These are phyloP conservation scores for Mylabris sibirica DNA, from an alignment of 2,888 invertebrate species.

Conservation along the genomic window DNA sequence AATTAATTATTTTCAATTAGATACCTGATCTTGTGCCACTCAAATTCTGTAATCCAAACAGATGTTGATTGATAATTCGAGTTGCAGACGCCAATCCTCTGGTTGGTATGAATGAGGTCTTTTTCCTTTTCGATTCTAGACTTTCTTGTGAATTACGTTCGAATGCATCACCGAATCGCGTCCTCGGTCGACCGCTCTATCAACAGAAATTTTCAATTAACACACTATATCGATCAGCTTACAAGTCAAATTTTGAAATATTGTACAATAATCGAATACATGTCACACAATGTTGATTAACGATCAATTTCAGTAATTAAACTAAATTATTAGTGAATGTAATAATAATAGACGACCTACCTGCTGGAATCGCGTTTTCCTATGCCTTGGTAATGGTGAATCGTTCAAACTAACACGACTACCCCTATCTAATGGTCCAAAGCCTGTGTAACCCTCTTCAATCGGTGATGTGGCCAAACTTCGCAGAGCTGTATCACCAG, in stretches of 20 bases:
- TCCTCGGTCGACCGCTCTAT: constrained; percentile 56
- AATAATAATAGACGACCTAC: constrained; percentile 60
- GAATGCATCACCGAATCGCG: constrained; percentile 62
- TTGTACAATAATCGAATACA: constrained; percentile 8
- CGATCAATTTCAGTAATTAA: too few species aligned
- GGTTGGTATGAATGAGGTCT: constrained; percentile 68
- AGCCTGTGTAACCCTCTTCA: constrained; percentile 65
- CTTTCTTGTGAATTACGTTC: constrained; percentile 66
- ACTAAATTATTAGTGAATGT: neutral
- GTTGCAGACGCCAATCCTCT: constrained; percentile 75
- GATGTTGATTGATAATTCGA: constrained; percentile 76
- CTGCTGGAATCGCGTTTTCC: constrained; percentile 87
- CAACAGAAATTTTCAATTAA: constrained; percentile 18
- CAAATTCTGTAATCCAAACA: constrained; percentile 70
- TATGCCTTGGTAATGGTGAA: constrained; percentile 77
- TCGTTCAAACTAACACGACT: constrained; percentile 71
- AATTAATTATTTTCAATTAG: neutral
- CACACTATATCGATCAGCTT: neutral
- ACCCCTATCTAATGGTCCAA: constrained; percentile 61
- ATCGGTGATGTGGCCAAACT: constrained; percentile 69
- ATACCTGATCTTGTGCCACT: constrained; percentile 62
- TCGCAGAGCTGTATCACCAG: constrained; percentile 77
- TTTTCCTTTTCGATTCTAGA: constrained; percentile 61
- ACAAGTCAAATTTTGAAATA: too few species aligned
- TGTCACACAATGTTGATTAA: neutral